Conservation (phyloP, 2,113 vertebrate genomes). For the Chloropsis cyanopogon region DNA sequence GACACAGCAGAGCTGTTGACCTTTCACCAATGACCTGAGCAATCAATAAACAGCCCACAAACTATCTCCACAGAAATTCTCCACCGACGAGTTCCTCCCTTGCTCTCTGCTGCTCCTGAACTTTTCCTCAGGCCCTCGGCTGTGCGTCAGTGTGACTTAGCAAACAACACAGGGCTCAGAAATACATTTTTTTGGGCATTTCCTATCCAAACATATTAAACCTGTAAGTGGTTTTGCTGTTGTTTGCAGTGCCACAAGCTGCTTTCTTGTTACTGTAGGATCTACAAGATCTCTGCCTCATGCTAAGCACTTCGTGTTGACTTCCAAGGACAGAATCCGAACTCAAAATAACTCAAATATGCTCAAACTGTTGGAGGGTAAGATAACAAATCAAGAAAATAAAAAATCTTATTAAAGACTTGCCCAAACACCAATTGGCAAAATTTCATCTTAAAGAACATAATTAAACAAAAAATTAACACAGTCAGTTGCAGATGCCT, state of each 20-base stretch:
- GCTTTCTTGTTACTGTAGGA: not conserved
- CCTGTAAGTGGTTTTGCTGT: not conserved
- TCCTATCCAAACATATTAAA: not conserved
- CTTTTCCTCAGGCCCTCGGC: not conserved
- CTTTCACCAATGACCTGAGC: slow-evolving; percentile 55
- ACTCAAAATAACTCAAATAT: not conserved
- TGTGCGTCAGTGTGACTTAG: not conserved
- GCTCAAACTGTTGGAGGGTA: not conserved
- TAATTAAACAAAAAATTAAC: not conserved
- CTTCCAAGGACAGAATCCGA: not conserved
- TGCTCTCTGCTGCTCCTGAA: not conserved
- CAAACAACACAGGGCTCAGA: not conserved
- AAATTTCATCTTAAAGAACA: not conserved
- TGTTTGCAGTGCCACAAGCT: not conserved
- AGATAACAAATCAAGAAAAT: not conserved
- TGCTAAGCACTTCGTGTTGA: not conserved
- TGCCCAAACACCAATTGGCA: not conserved
- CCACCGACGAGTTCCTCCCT: not conserved
- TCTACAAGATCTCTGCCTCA: not conserved
- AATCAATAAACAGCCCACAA: slow-evolving; percentile 56
- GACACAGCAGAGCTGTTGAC: slow-evolving; percentile 48
- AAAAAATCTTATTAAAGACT: not conserved
- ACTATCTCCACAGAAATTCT: not conserved
- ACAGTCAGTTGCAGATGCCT: not conserved
- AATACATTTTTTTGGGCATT: not conserved